These are phyloP conservation scores for Meloidogyne hapla DNA, from an alignment of 1,140 invertebrate species.

Conservation along the genomic window DNA sequence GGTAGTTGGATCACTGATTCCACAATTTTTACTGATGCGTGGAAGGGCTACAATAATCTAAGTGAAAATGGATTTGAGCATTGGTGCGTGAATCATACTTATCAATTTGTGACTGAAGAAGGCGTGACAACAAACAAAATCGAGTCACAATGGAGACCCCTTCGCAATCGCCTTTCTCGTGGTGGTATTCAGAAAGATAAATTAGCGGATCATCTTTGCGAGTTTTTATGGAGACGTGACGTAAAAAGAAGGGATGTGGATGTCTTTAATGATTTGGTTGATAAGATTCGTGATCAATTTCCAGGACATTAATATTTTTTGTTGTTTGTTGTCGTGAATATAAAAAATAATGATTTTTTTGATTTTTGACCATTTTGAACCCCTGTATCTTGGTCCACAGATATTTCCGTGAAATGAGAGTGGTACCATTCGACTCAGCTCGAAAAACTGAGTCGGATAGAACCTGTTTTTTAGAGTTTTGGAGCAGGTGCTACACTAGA, in stretches of 20 bases:
- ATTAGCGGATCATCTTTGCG: constrained; percentile 9
- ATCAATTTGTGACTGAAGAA: too few species aligned
- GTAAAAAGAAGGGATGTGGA: neutral
- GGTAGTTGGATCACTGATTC: neutral
- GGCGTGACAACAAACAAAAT: too few species aligned
- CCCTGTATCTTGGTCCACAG: too few species aligned
- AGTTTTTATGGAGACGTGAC: constrained; percentile 13
- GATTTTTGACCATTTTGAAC: too few species aligned
- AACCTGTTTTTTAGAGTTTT: too few species aligned
- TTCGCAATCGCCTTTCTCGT: neutral
- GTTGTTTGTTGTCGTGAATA: too few species aligned
- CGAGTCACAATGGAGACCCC: neutral
- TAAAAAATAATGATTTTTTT: too few species aligned
- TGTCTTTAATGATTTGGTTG: neutral
- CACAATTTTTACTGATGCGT: neutral
- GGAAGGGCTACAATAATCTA: constrained; percentile 1
- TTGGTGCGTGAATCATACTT: neutral
- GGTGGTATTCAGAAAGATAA: constrained; percentile 5
- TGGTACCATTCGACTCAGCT: too few species aligned
- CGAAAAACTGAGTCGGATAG: too few species aligned
- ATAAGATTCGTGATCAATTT: constrained; percentile 3
- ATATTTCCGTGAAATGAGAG: too few species aligned
- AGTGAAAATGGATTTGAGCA: neutral
- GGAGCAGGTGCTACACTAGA: too few species aligned
- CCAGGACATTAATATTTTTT: neutral